Conservation (phyloP, 2,113 vertebrate species). For the Pitta sordida region DNA sequence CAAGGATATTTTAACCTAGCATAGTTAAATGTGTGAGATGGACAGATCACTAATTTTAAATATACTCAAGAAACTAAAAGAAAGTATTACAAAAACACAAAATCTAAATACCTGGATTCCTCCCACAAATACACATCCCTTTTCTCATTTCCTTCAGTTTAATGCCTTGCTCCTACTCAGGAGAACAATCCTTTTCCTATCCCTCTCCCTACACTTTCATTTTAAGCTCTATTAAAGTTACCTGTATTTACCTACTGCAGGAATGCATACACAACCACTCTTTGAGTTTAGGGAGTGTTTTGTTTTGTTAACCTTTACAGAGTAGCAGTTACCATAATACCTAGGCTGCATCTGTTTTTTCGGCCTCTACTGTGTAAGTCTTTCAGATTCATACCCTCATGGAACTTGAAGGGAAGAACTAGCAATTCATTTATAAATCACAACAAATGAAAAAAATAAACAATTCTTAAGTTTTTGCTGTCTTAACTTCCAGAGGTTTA, state of each 20-base stretch:
- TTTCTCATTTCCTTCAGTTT: neutral
- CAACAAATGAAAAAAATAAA: neutral
- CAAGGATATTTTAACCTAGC: neutral
- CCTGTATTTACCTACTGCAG: slow-evolving; percentile 34
- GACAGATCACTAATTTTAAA: neutral
- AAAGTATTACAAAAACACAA: neutral
- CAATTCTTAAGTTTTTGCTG: neutral
- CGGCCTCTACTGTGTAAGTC: neutral
- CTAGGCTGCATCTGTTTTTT: neutral
- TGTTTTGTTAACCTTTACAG: slow-evolving; percentile 46
- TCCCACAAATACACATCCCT: neutral
- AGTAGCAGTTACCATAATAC: neutral
- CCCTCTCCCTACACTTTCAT: neutral
- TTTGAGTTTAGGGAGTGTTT: slow-evolving; percentile 50
- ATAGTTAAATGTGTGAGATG: neutral
- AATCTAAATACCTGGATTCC: neutral
- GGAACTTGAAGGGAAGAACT: neutral
- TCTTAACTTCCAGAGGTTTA: neutral
- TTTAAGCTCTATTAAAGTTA: neutral
- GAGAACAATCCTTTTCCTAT: neutral
- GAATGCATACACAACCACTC: slow-evolving; percentile 1
- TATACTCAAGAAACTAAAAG: neutral
- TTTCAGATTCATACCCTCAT: neutral
- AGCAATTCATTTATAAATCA: neutral
- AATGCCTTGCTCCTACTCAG: neutral